Evolutionary conservation across 2,888 invertebrate species (phyloP).

Genomic region (Lasius platythorax): DNA sequence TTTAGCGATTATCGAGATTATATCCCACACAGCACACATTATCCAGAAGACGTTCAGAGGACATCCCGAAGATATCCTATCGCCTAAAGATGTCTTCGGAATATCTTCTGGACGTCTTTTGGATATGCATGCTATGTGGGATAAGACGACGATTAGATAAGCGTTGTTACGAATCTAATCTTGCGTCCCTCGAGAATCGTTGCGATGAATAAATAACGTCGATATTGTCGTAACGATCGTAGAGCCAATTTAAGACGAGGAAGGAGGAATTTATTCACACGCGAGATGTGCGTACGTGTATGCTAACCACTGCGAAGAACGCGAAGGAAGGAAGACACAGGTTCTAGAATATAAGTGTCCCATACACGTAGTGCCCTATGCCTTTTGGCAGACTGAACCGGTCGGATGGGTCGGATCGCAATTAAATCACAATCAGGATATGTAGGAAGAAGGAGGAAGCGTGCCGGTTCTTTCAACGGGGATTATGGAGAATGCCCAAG

Average conservation of each 20-base stretch:
- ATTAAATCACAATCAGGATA: slow-evolving; percentile 72
- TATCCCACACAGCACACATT: no score
- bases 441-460: slow-evolving; percentile 58
- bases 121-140: no score
- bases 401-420: slow-evolving; percentile 54
- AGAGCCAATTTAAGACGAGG: background rate
- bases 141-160: slow-evolving; percentile 11
- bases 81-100: no score
- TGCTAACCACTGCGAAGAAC: slow-evolving; percentile 33
- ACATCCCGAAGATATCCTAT: no score
- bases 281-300: background rate
- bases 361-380: background rate
- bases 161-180: background rate
- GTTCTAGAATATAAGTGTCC: background rate
- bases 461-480: slow-evolving; percentile 65
- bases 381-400: slow-evolving; percentile 27
- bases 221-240: background rate
- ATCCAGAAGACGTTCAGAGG: no score
- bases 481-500: slow-evolving; percentile 78
- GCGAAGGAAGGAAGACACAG: background rate
- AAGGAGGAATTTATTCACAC: background rate
- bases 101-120: no score
- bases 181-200: background rate
- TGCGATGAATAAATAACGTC: background rate
- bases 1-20: background rate